Percentiles rank a stretch among this genome's conserved stretches.
Evolutionary conservation across 2,797 vertebrate genomes (phyloP).

Genomic region (Huso huso): DNA sequence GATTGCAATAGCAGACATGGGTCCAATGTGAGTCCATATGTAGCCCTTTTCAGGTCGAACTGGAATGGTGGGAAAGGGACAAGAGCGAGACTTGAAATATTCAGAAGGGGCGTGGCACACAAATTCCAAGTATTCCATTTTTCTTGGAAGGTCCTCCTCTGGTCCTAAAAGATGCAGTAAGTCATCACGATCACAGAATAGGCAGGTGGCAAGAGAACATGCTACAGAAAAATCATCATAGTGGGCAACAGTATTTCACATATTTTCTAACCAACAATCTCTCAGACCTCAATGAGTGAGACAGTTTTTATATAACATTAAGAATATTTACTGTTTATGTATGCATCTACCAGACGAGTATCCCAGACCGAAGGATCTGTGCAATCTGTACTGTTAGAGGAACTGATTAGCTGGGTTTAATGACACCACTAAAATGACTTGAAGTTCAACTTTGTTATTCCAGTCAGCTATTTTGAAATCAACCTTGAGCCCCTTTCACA

Average conservation of each 20-base stretch:
- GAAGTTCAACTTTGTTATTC: too few relatives aligned
- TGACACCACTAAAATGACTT: too few relatives aligned
- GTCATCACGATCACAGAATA: neutral
- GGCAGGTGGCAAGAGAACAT: neutral
- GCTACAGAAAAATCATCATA: neutral
- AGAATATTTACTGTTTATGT: too few relatives aligned
- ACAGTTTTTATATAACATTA: too few relatives aligned
- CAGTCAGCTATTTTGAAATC: too few relatives aligned
- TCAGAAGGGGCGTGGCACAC: conserved; percentile 96
- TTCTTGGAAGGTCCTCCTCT: conserved; percentile 94
- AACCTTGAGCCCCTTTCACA: too few relatives aligned
- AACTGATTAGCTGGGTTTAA: too few relatives aligned
- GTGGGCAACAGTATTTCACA: neutral
- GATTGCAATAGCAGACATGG: conserved; percentile 70
- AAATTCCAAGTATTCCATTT: conserved; percentile 97
- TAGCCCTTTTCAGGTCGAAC: conserved; percentile 87
- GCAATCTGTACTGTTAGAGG: too few relatives aligned
- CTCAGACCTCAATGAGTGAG: too few relatives aligned
- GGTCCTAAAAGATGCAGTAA: conserved; percentile 61
- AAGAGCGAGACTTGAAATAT: conserved; percentile 91
- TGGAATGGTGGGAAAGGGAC: conserved; percentile 88
- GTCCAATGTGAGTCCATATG: conserved; percentile 94
- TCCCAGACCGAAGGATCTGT: too few relatives aligned
- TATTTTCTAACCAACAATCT: neutral
- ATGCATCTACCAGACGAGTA: too few relatives aligned